phyloP scores from a whole-genome alignment of 2,797 vertebrate genomes.

The Trematomus bernacchii region DNA sequence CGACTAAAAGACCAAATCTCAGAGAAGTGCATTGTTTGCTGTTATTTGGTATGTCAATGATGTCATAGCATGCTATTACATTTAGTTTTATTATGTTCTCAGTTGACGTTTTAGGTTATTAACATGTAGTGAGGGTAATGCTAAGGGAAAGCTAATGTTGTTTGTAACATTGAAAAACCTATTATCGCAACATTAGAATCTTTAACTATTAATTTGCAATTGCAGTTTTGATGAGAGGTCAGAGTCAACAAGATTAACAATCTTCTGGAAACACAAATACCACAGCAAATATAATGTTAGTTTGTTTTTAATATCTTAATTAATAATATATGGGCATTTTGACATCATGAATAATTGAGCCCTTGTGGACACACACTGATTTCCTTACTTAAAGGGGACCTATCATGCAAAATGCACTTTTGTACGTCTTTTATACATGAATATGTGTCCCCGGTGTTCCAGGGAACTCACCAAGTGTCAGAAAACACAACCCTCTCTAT shows the following conservation, averaged over 20 bases:
- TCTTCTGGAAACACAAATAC: neutral
- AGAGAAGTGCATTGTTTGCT: neutral
- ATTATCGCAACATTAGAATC: neutral
- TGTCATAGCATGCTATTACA: neutral
- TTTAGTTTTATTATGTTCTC: neutral
- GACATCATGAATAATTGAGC: neutral
- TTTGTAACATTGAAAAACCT: neutral
- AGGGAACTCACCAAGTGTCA: too few relatives aligned
- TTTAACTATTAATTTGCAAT: too few relatives aligned
- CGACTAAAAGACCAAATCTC: neutral
- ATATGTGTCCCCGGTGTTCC: too few relatives aligned
- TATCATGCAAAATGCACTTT: too few relatives aligned
- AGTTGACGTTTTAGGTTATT: neutral
- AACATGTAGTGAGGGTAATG: neutral
- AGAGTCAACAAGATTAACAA: neutral
- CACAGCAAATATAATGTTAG: neutral
- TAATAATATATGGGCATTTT: neutral
- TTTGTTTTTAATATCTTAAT: neutral
- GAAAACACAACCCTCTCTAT: too few relatives aligned
- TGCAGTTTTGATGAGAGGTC: neutral
- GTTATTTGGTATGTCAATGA: neutral
- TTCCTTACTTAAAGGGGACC: neutral
- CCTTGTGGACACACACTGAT: neutral
- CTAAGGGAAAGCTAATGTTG: neutral
- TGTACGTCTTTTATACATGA: too few relatives aligned